These are phyloP conservation scores for Drosophila infuscata DNA, from an alignment of 2,888 invertebrate genomes.

Conservation along the genomic window DNA sequence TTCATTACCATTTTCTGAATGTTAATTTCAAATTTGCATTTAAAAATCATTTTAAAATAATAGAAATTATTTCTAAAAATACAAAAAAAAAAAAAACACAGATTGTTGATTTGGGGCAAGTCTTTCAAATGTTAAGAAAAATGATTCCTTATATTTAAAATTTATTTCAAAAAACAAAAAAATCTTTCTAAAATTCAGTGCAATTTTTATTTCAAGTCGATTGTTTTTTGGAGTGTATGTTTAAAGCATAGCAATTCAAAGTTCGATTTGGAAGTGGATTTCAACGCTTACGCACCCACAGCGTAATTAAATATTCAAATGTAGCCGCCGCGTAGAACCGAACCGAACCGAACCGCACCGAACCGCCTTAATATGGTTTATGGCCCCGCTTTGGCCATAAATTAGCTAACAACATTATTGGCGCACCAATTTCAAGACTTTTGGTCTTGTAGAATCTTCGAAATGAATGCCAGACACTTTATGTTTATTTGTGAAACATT, in stretches of 20 bases:
- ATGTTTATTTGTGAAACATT: conserved; percentile 53
- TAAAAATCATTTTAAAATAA: too few species aligned
- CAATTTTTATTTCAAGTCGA: neutral
- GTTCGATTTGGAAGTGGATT: conserved; percentile 14
- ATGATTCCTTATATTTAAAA: neutral
- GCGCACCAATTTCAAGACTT: conserved; percentile 32
- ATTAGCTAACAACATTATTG: conserved; percentile 66
- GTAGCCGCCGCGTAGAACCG: conserved; percentile 1
- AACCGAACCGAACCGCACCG: conserved; percentile 1
- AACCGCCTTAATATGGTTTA: conserved; percentile 64
- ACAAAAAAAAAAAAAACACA: too few species aligned
- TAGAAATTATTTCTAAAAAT: too few species aligned
- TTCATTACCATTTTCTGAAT: too few species aligned
- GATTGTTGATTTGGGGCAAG: too few species aligned
- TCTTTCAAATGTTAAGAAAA: neutral
- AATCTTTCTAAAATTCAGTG: neutral
- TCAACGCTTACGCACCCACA: conserved; percentile 66
- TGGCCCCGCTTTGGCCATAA: conserved; percentile 58
- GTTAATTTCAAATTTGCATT: too few species aligned
- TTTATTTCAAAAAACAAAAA: neutral
- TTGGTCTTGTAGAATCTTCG: conserved; percentile 64
- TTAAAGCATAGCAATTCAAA: conserved; percentile 14
- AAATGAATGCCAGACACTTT: conserved; percentile 63
- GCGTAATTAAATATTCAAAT: conserved; percentile 66
- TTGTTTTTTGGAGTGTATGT: conserved; percentile 29